These are phyloP conservation scores for Trypoxylon attenuatum DNA, from an alignment of 2,888 invertebrate genomes.

Conservation along the genomic window DNA sequence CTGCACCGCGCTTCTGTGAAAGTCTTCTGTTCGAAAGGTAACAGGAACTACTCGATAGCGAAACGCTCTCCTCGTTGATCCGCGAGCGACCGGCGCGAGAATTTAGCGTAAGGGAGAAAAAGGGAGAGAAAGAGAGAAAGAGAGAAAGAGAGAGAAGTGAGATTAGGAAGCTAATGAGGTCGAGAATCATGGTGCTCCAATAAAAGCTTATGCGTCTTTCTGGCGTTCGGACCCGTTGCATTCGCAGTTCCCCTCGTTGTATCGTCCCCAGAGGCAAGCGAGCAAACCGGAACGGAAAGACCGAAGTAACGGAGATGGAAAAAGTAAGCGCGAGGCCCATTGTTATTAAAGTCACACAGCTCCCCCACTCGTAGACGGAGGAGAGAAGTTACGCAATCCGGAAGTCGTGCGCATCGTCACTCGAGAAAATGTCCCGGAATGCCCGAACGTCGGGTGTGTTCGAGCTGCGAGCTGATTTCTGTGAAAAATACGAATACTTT, in stretches of 20 bases:
- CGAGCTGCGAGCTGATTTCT: conserved; percentile 22
- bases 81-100: too few relatives aligned
- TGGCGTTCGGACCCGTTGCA: conserved; percentile 25
- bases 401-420: conserved; percentile 20
- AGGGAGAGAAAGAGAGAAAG: too few relatives aligned
- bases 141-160: not conserved
- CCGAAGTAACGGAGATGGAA: not conserved
- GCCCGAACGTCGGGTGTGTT: conserved; percentile 23
- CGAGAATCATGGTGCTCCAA: conserved; percentile 32
- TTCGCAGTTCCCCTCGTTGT: conserved; percentile 26
- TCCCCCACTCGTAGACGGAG: conserved; percentile 10
- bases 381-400: not conserved
- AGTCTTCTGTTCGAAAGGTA: too few relatives aligned
- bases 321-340: conserved; percentile 2
- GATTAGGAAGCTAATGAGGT: conserved; percentile 4
- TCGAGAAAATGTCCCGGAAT: conserved; percentile 26
- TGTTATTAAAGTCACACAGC: conserved; percentile 1
- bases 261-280: conserved; percentile 9
- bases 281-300: not conserved
- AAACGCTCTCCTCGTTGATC: too few relatives aligned
- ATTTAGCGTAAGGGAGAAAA: too few relatives aligned
- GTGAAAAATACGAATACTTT: conserved; percentile 19
- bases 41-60: too few relatives aligned
- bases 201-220: conserved; percentile 45
- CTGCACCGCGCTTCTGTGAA: too few relatives aligned